Evolutionary conservation across 2,888 invertebrate species (phyloP), one percentile per base, ranked within the genome.

Genomic region (Cataglyphis rosenhaueri): DNA sequence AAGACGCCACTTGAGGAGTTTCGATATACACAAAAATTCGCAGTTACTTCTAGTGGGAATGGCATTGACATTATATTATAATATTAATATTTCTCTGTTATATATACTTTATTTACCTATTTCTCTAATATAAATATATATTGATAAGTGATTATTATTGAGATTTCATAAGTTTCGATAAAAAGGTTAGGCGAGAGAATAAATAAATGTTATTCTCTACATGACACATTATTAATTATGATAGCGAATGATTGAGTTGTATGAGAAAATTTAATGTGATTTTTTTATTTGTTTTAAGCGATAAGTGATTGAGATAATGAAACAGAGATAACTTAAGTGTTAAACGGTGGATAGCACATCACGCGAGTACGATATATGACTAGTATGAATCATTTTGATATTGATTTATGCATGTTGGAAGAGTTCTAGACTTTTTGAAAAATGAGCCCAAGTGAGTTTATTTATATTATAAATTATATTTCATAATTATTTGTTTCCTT

Each of bases 261-360:
- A 35, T 9, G 1, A 0, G 35, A 5, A 41, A 48, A 25, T 62
- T 18, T 62, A 64, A 74, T 9, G 6, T 75, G 12, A 48, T 35
- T 66, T 52, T 44, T 74, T 9, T 21, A 29, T 62, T 66, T 66
- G n/a, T 76, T 76, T 65, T 35, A 52, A 75, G 74, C 21, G 61
- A 74, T 73, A 52, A 64, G 52, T 8, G 38, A 35, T 25, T 38
- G 55, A 76, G 76, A 76, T 66, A 76, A 66, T 65, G 55, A 75
- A 21, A 62, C 25, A 76, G n/a, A 55, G 52, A 75, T 38, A 21
- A 55, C 38, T 76, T 15, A 3, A 38, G 9, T 29, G 3, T 41
- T 38, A 41, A n/a, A 21, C 41, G 15, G 38, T 65, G 75, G 52
- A 29, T 3, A 3, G 10, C 6, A 29, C 48, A 64, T 18, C 18